Evolutionary conservation across 2,113 vertebrate species (phyloP), one percentile per base, ranked within the genome.

Genomic region (Corydoras maculifer): DNA sequence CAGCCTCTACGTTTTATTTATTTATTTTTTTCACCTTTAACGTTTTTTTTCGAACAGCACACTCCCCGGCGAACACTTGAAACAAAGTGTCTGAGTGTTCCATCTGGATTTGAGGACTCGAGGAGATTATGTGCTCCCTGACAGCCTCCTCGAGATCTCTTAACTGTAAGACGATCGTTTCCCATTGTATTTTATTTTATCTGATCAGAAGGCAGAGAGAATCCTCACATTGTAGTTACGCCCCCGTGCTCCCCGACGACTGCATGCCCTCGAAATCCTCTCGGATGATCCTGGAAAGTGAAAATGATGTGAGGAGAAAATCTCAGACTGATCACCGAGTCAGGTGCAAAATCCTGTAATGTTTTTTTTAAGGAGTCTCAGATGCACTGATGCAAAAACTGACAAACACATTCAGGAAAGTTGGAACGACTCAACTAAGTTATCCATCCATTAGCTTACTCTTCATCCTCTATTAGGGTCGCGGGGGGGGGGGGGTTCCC

Each of bases 71-170:
- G 68, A 53, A 62, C 63, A 70, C 58, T 74, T 58, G 35, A 73
- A 69, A 69, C 18, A 65, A 57, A 49, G 35, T 61, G 51, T 63
- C 18, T 9, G n/a, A 48, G 58, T 65, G 70, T 70, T 74, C 50
- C 53, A 67, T 14, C 8, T 30, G 72, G 58, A 69, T 74, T 70
- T 55, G 49, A 13, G 43, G 63, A 61, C 30, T 73, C 61, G 25
- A 14, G 8, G 12, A 67, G 62, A 74, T 77, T 70, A 74, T 53
- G 67, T 77, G 76, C 63, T 78, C 67, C 49, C 30, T 70, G 13
- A 48, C 76, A 58, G 58, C 58, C 48, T 74, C 68, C 31, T 61
- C 43, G 63, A 68, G 30, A 57, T 53, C 64, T 49, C 50, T 74
- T 68, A 71, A 77, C 58, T 51, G 57, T 60, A 57, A 77, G 48